Conservation (phyloP, 2,113 vertebrate genomes). For the Antidorcas marsupialis region DNA sequence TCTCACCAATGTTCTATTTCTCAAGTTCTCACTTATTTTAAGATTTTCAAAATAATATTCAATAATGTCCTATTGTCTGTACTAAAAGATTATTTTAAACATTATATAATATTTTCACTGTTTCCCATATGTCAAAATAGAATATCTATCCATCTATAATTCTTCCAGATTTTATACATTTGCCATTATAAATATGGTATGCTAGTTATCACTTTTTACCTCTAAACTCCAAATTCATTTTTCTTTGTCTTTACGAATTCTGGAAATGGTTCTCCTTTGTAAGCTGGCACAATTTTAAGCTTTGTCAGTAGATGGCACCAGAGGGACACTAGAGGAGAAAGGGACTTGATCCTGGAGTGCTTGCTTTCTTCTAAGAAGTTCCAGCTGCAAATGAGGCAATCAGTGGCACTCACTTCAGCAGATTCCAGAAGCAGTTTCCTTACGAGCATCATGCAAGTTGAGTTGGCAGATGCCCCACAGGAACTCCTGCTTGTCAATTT, state of each 20-base stretch:
- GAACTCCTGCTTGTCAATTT: background rate
- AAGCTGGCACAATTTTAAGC: background rate
- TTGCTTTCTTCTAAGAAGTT: background rate
- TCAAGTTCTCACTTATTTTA: background rate
- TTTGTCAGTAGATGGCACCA: constrained; percentile 28
- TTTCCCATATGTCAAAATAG: background rate
- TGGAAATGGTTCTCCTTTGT: background rate
- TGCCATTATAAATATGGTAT: background rate
- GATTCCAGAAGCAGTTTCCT: background rate
- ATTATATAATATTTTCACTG: background rate
- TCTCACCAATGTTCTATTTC: background rate
- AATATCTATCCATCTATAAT: background rate
- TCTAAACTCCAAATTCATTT: background rate
- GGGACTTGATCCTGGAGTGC: background rate
- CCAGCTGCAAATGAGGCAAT: background rate
- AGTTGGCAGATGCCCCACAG: background rate
- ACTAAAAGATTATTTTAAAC: background rate
- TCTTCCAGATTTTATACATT: background rate
- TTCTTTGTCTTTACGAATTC: background rate
- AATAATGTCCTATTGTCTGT: background rate
- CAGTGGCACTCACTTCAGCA: rapidly evolving
- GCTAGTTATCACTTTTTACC: background rate
- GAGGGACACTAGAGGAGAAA: background rate
- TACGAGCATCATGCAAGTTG: background rate
- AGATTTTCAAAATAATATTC: background rate